A percentile compares a stretch with the other conserved stretches of the same genome.
phyloP scores from a whole-genome alignment of 2,888 invertebrate genomes.

The Phanerotoma sp. region DNA sequence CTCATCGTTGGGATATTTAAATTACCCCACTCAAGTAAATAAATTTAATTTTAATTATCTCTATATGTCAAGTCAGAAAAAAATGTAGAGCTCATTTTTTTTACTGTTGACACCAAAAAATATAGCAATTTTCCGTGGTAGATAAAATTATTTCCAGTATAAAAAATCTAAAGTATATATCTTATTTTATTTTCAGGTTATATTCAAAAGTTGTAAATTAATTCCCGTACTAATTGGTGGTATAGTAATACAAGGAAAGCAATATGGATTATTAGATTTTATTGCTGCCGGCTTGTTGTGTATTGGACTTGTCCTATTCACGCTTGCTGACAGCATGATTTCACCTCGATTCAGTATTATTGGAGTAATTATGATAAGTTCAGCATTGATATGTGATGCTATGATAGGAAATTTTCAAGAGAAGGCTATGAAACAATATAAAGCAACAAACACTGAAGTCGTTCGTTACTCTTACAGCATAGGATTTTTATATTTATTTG shows the following conservation, averaged over 20 bases:
- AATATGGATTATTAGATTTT: conserved; percentile 81
- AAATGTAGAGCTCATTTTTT: too few species aligned
- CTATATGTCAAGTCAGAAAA: too few species aligned
- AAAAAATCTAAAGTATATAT: background rate
- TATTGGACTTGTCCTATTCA: conserved; percentile 86
- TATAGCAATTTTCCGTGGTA: too few species aligned
- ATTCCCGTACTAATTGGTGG: conserved; percentile 95
- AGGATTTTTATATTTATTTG: conserved; percentile 79
- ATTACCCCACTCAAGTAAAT: conserved; percentile 85
- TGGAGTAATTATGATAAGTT: conserved; percentile 75
- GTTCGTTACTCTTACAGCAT: conserved; percentile 90
- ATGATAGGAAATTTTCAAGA: conserved; percentile 97
- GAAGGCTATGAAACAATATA: conserved; percentile 84
- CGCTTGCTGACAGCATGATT: conserved; percentile 75
- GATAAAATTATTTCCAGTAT: conserved; percentile 1
- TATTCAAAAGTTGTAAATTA: conserved; percentile 96
- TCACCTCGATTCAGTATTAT: conserved; percentile 72
- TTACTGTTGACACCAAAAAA: too few species aligned
- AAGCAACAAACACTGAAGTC: conserved; percentile 86
- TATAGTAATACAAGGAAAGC: conserved; percentile 87
- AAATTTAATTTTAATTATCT: conserved; percentile 1
- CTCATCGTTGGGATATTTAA: conserved; percentile 88
- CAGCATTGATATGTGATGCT: conserved; percentile 91
- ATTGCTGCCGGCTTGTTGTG: conserved; percentile 85
- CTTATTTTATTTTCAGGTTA: conserved; percentile 61